Evolutionary conservation across 2,797 vertebrate species (phyloP).

Genomic region (Brachyalestes nurse): DNA sequence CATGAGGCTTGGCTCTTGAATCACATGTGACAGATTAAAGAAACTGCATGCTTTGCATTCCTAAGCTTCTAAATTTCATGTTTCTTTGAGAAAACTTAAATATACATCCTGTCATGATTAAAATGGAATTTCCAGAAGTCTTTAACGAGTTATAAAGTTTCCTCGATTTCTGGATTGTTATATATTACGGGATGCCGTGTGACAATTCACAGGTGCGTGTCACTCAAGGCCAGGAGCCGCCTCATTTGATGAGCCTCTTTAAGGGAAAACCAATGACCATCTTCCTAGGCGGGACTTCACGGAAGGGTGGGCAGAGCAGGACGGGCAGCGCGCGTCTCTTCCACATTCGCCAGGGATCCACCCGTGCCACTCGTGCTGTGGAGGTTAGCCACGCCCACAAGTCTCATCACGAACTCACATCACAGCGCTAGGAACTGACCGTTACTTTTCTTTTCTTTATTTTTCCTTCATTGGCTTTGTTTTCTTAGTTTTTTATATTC

Average conservation of each 20-base stretch:
- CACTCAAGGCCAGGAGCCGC: constrained; percentile 78
- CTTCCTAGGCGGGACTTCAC: constrained; percentile 76
- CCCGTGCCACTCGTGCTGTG: constrained; percentile 72
- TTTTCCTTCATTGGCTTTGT: not conserved
- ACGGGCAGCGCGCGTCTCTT: constrained; percentile 70
- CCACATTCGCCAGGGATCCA: constrained; percentile 76
- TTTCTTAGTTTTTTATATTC: not conserved
- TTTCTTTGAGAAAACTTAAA: not conserved
- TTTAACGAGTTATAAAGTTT: not conserved
- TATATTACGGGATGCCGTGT: constrained; percentile 10
- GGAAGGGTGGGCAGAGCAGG: constrained; percentile 62
- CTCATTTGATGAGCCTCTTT: constrained; percentile 80
- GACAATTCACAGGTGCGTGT: constrained; percentile 75
- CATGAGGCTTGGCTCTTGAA: not conserved
- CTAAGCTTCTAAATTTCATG: not conserved
- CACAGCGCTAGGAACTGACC: constrained; percentile 1
- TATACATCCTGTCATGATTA: not conserved
- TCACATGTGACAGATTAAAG: not conserved
- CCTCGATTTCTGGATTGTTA: not conserved
- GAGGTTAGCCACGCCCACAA: constrained; percentile 68
- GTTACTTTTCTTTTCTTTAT: not conserved
- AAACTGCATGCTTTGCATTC: not conserved
- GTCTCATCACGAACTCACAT: not conserved
- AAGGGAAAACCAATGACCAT: constrained; percentile 75
- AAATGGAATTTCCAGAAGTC: too few species aligned